Conservation (phyloP, 2,113 vertebrate genomes). For the Protobothrops flavoviridis region DNA sequence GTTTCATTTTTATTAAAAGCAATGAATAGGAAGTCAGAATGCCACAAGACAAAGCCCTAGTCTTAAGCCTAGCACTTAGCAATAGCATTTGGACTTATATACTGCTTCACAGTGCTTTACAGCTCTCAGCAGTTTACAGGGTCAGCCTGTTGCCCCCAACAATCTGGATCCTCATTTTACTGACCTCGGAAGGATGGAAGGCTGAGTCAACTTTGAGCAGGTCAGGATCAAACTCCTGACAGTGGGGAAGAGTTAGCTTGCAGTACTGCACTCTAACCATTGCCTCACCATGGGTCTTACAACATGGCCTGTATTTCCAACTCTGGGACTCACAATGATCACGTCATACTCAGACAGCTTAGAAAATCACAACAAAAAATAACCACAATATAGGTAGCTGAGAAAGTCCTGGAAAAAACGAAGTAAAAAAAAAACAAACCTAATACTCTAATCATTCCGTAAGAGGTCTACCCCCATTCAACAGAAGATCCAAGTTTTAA, state of each 20-base stretch:
- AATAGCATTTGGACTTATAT: neutral
- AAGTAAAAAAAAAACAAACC: neutral
- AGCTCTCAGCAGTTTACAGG: neutral
- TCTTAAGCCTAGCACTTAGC: neutral
- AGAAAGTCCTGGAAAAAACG: neutral
- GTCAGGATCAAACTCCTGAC: neutral
- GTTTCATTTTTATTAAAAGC: neutral
- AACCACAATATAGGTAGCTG: neutral
- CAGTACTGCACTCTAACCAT: neutral
- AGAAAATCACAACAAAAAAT: neutral
- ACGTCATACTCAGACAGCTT: neutral
- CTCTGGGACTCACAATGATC: neutral
- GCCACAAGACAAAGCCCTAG: neutral
- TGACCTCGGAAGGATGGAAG: neutral
- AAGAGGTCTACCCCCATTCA: neutral
- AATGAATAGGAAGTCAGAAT: neutral
- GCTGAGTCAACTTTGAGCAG: neutral
- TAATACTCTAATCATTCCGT: neutral
- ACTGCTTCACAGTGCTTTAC: neutral
- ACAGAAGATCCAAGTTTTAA: neutral
- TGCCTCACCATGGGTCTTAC: neutral
- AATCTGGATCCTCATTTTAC: neutral
- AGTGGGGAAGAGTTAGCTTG: neutral
- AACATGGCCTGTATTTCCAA: neutral
- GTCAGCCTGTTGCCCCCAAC: neutral